Evolutionary conservation across 2,113 vertebrate species (phyloP), one percentile per base, ranked within the genome.

Genomic region (Colaptes auratus): DNA sequence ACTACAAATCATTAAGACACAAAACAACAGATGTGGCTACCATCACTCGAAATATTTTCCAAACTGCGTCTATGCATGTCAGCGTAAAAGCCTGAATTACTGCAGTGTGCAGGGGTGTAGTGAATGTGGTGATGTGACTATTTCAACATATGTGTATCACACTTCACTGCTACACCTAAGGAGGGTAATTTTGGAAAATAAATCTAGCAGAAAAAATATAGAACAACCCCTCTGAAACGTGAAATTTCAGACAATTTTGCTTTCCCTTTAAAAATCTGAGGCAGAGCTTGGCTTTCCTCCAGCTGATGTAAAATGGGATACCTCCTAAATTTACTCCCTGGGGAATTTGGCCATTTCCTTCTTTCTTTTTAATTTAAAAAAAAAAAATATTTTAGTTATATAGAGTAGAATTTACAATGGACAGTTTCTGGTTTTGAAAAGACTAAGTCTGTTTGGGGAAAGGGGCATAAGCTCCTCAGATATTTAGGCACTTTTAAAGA

Each of bases 1-100:
- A 96, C 90, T 86, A 80, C 90, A 95, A 97, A 96, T 96, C 96
- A 96, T 88, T 82, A 96, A 96, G 94, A 88, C 83, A 90, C 76
- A 96, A 96, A 96, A 97, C 88, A 94, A 92, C 98, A 97, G 96
- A 97, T 96, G 97, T 95, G 95, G 36, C 84, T 42, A 61, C 1
- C 5, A 67, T 19, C 36, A 31, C 77, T 67, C 87, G 50, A 87
- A 64, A 92, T 91, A 92, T 84, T 96, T 96, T 95, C 96, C 97
- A 95, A 96, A 97, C 69, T 90, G 73, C 82, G 85, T 94, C 93
- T 86, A 67, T 88, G 85, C 31, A 3, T 31, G 24, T 92, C 92
- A 55, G 24, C 64, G 48, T 72, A 55, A 95, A 89, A 88, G 85
- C 77, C 91, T 70, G 93, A 97, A 95, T 92, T 92, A 56, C 77